These are phyloP conservation scores for Myripristis murdjan DNA, from an alignment of 2,797 vertebrate genomes.

Conservation along the genomic window DNA sequence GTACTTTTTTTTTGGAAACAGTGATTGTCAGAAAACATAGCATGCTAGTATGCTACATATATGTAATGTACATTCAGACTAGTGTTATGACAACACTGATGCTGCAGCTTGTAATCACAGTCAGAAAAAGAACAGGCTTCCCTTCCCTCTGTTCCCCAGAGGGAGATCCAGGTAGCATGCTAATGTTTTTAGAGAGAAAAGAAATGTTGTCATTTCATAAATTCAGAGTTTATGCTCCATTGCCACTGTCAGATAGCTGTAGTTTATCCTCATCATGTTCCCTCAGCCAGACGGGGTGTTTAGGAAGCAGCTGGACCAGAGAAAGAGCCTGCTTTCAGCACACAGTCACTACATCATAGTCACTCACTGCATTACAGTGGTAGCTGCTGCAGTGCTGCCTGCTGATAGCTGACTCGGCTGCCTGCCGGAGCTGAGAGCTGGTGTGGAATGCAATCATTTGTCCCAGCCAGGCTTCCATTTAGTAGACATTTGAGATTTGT, in stretches of 20 bases:
- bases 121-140: neutral
- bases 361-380: conserved; percentile 34
- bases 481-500: conserved; percentile 24
- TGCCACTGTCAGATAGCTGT: neutral
- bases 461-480: conserved; percentile 35
- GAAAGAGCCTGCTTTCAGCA: conserved; percentile 44
- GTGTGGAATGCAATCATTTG: conserved; percentile 43
- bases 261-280: conserved; percentile 30
- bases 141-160: neutral
- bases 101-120: neutral
- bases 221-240: conserved; percentile 13
- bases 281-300: conserved; percentile 4
- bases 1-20: conserved; percentile 1
- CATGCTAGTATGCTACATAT: no score
- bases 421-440: conserved; percentile 34
- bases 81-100: neutral
- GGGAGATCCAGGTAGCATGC: no score
- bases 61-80: conserved; percentile 17
- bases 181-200: conserved; percentile 2
- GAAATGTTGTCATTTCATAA: neutral
- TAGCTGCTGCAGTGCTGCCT: conserved; percentile 72
- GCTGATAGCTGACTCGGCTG: conserved; percentile 74
- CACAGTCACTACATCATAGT: conserved; percentile 64
- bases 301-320: conserved; percentile 58
- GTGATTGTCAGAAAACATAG: neutral